Evolutionary conservation across 2,888 invertebrate genomes (phyloP).

Genomic region (Eledone cirrhosa): DNA sequence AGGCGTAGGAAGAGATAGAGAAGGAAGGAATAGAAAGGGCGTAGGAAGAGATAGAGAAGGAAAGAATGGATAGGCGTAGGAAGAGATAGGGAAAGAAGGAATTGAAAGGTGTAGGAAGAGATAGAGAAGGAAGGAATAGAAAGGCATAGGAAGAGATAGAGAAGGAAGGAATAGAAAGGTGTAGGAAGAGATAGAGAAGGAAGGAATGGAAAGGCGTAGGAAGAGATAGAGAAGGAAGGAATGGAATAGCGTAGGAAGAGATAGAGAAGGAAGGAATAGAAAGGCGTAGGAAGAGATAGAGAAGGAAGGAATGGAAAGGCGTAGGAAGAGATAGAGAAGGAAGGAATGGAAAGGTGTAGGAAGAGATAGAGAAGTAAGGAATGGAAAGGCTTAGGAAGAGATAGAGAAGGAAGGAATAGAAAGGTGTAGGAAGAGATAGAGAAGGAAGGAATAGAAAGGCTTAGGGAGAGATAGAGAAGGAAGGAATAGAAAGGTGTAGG

Average conservation of each 20-base stretch:
- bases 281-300: background rate
- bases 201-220: background rate
- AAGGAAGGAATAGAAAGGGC: background rate
- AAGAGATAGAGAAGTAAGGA: too few species aligned
- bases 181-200: background rate
- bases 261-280: background rate
- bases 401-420: too few species aligned
- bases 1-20: background rate
- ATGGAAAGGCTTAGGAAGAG: too few species aligned
- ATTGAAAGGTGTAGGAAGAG: background rate
- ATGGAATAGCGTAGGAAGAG: background rate
- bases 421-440: too few species aligned
- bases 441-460: too few species aligned
- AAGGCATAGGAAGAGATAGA: background rate
- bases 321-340: too few species aligned
- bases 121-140: background rate
- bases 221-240: background rate
- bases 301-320: background rate
- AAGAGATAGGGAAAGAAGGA: too few species aligned
- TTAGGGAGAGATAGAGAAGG: too few species aligned
- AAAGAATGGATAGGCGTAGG: background rate
- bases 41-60: background rate
- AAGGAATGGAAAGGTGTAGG: too few species aligned
- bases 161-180: background rate
- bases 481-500: too few species aligned